Conservation (phyloP, 2,797 vertebrate species). For the Coccyzus lansbergi region DNA sequence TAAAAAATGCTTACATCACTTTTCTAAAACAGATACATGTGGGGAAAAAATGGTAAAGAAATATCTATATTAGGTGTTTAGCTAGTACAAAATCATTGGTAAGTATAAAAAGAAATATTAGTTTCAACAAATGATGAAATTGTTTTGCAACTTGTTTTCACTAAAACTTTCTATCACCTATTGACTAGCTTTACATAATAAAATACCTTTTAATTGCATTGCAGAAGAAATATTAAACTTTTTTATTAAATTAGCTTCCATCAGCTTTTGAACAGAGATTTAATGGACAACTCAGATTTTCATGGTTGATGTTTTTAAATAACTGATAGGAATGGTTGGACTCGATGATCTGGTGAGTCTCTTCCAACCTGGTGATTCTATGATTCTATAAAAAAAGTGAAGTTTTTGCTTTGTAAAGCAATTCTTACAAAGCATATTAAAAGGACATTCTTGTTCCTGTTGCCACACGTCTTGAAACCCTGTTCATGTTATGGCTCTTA, state of each 20-base stretch:
- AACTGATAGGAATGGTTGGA: too few relatives aligned
- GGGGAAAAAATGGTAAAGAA: not conserved
- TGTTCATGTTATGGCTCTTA: fast-evolving
- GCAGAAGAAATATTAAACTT: not conserved
- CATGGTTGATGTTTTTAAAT: too few relatives aligned
- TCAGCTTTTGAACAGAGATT: not conserved
- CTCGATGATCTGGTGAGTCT: too few relatives aligned
- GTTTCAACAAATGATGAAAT: not conserved
- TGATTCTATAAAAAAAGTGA: not conserved
- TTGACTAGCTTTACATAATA: not conserved
- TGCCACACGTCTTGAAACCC: not conserved
- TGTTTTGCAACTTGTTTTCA: not conserved
- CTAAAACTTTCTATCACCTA: not conserved
- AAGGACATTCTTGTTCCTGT: not conserved
- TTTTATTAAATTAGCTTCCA: not conserved
- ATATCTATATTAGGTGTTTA: not conserved
- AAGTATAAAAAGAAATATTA: not conserved
- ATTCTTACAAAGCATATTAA: not conserved
- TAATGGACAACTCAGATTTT: not conserved
- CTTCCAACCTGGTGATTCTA: too few relatives aligned
- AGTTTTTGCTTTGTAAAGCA: not conserved
- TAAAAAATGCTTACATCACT: not conserved
- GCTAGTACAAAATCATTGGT: not conserved
- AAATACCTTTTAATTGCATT: not conserved
- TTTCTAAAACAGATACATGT: not conserved